A percentile compares a stretch with the other conserved stretches of the same genome.
Evolutionary conservation across 1,140 invertebrate species (phyloP).

Genomic region (Phymastichus coffea): DNA sequence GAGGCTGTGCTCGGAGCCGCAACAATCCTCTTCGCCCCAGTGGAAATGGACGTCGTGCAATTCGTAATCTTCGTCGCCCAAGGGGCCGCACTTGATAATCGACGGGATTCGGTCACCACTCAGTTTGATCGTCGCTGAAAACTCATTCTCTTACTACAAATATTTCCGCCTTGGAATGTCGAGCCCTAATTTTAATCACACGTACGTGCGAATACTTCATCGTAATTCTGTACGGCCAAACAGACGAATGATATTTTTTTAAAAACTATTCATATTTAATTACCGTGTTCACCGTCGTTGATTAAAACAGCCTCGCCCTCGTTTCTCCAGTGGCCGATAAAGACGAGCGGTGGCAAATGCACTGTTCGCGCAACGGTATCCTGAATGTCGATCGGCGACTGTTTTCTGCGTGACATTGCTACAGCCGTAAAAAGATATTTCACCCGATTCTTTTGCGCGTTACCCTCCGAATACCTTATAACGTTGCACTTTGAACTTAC

Average conservation of each 20-base stretch:
- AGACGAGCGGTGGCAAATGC: conserved; percentile 17
- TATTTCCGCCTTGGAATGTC: neutral
- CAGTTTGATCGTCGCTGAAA: conserved; percentile 32
- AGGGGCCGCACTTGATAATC: conserved; percentile 60
- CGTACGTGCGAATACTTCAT: too few relatives aligned
- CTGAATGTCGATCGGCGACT: conserved; percentile 40
- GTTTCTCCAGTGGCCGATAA: conserved; percentile 44
- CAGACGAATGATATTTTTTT: too few relatives aligned
- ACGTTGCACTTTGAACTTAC: too few relatives aligned
- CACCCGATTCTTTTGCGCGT: neutral
- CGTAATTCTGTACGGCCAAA: too few relatives aligned
- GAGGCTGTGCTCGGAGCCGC: conserved; percentile 81
- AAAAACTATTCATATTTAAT: neutral
- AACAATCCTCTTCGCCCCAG: conserved; percentile 73
- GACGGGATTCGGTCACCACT: conserved; percentile 37
- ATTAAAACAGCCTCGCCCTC: conserved; percentile 48
- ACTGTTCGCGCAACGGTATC: conserved; percentile 23
- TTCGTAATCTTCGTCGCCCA: conserved; percentile 65
- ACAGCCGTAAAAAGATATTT: neutral
- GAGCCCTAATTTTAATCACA: too few relatives aligned
- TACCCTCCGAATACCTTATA: too few relatives aligned
- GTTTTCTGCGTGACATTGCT: conserved; percentile 33
- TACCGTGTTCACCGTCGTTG: conserved; percentile 51
- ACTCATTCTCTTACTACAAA: too few relatives aligned
- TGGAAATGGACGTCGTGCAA: conserved; percentile 81